Conservation (phyloP, 2,113 vertebrate genomes). For the human (Homo sapiens) region DNA sequence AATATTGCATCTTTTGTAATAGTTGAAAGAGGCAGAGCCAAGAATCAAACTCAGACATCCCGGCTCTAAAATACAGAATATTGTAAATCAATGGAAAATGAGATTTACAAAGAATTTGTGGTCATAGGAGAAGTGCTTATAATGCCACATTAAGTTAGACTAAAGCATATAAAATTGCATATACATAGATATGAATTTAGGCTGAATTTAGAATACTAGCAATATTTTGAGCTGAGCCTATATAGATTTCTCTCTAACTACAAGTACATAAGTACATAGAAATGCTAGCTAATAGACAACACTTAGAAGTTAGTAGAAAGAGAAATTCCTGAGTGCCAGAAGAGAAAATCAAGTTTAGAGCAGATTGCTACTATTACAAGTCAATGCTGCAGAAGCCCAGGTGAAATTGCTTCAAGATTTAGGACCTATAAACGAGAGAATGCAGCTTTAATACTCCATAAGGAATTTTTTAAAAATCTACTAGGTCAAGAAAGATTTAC, state of each 20-base stretch:
- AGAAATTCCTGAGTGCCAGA: not conserved
- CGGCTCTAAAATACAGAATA: not conserved
- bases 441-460: not conserved
- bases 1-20: not conserved
- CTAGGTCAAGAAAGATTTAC: not conserved
- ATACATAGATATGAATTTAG: not conserved
- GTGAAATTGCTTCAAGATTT: not conserved
- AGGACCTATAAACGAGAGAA: not conserved
- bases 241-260: not conserved
- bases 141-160: not conserved
- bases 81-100: not conserved
- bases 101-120: not conserved
- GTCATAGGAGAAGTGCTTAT: not conserved
- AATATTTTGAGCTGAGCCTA: not conserved
- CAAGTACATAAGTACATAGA: not conserved
- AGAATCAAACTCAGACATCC: not conserved
- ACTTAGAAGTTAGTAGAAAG: not conserved
- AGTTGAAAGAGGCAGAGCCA: not conserved
- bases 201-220: not conserved
- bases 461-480: not conserved
- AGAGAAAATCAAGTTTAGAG: not conserved
- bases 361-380: not conserved
- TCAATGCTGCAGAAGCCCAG: not conserved
- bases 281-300: not conserved
- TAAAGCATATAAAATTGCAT: not conserved